These are phyloP conservation scores for Phortica variegata DNA, from an alignment of 1,140 invertebrate species.

Conservation along the genomic window DNA sequence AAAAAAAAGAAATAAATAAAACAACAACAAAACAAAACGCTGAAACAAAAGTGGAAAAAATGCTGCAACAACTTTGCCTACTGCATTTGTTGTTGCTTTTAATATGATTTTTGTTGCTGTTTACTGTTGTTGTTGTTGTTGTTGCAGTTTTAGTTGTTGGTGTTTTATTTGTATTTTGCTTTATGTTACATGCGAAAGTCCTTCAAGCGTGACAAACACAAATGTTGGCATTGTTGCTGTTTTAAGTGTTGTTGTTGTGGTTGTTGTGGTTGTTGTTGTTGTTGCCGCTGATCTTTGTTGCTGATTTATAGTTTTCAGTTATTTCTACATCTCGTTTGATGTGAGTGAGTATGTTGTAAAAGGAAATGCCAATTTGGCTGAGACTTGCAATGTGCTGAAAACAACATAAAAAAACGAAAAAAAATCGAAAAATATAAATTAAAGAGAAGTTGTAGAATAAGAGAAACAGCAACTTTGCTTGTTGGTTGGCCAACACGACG, in stretches of 20 bases:
- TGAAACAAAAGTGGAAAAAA: conserved; percentile 12
- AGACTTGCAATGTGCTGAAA: conserved; percentile 42
- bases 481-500: conserved; percentile 15
- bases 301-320: not conserved
- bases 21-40: conserved; percentile 47
- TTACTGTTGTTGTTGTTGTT: too few relatives aligned
- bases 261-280: conserved; percentile 30
- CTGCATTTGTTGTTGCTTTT: conserved; percentile 52
- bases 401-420: conserved; percentile 17
- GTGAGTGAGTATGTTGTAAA: conserved; percentile 55
- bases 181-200: conserved; percentile 34
- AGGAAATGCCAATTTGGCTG: conserved; percentile 52
- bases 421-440: conserved; percentile 21
- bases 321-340: conserved; percentile 2
- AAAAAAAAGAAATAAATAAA: conserved; percentile 25
- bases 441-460: too few relatives aligned
- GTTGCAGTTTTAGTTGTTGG: too few relatives aligned
- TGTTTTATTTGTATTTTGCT: conserved; percentile 27
- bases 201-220: conserved; percentile 54
- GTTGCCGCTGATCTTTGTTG: conserved; percentile 10
- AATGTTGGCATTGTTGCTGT: conserved; percentile 33
- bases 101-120: too few relatives aligned
- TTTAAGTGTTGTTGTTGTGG: conserved; percentile 13
- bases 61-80: conserved; percentile 32
- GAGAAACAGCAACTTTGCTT: conserved; percentile 10